Evolutionary conservation across 2,888 invertebrate genomes (phyloP), one percentile per base, ranked within the genome.

Genomic region (Xestia rhomboidea): DNA sequence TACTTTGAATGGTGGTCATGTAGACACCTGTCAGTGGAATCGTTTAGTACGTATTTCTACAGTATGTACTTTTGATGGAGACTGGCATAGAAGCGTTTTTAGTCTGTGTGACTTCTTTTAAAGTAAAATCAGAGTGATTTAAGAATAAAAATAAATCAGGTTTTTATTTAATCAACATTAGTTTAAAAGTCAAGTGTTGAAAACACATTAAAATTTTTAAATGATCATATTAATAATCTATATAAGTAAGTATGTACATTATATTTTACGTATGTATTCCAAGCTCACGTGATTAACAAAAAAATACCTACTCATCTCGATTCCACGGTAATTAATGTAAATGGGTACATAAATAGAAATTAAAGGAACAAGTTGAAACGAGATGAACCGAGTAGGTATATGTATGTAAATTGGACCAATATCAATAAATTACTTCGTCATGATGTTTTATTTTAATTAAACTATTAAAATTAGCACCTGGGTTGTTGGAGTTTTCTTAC

Each of bases 401-500:
- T 44, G 44, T 41, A 41, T 64, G 21, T 44, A 57, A 30, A 60
- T 44, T 49, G 1, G 10, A 27, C 13, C 0, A 21, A 51, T 46
- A 3, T 46, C 51, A 62, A 69, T 69, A 66, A 60, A 75, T 46
- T 38, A 60, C 7, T 41, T 41, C 21, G 1, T 34, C 44, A 24
- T 41, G 18, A 54, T 66, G 27, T 66, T 54, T 54, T 49, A 49
- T 71, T 54, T 15, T 38, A 70, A 78, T 46, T 70, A 54, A 64
- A 38, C 71, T 79, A 57, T 49, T 30, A n/a, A 79, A 44, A 30
- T 46, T 21, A 30, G 18, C 71, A 72, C 24, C 62, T 63, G 74
- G 2, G 13, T 24, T 60, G 13, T 21, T 44, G 13, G 30, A 8
- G 8, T 54, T 15, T 73, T 34, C 2, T 18, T 21, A 41, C 0